A percentile compares a stretch with the other conserved stretches of the same genome.
phyloP scores from a whole-genome alignment of 2,113 vertebrate species.

The Zosterops borbonicus region DNA sequence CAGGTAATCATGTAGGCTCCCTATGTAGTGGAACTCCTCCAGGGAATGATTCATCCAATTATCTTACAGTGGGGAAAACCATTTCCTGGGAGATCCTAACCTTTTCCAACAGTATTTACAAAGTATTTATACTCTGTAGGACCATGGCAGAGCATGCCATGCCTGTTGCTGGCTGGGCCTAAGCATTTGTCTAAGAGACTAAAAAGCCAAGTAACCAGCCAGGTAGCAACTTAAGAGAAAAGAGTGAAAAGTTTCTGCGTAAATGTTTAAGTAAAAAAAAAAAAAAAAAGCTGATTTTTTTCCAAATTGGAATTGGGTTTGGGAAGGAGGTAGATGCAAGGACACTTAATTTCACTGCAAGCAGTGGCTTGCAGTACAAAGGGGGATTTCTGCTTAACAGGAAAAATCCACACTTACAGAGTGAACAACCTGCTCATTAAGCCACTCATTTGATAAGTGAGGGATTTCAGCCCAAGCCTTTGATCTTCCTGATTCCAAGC shows the following conservation, averaged over 20 bases:
- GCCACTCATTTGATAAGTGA: background rate
- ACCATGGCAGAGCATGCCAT: background rate
- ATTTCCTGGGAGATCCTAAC: background rate
- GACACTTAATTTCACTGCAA: background rate
- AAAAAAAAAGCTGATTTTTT: background rate
- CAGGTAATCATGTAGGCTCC: background rate
- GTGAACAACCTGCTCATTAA: background rate
- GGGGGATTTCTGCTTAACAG: background rate
- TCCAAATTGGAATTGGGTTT: background rate
- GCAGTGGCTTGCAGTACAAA: background rate
- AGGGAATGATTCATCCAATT: slow-evolving; percentile 14
- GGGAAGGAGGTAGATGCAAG: background rate
- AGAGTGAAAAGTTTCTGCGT: background rate
- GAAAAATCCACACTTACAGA: background rate
- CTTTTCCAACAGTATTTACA: background rate
- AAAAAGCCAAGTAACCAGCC: background rate
- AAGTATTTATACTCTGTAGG: background rate
- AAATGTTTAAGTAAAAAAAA: background rate
- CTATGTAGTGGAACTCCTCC: background rate
- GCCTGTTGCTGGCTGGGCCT: background rate
- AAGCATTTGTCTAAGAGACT: background rate
- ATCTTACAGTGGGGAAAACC: background rate
- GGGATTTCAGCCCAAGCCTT: background rate
- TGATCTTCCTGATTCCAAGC: background rate
- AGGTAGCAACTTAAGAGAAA: background rate